Conservation (phyloP, 2,888 invertebrate species). For the Cheilosia pagana region DNA sequence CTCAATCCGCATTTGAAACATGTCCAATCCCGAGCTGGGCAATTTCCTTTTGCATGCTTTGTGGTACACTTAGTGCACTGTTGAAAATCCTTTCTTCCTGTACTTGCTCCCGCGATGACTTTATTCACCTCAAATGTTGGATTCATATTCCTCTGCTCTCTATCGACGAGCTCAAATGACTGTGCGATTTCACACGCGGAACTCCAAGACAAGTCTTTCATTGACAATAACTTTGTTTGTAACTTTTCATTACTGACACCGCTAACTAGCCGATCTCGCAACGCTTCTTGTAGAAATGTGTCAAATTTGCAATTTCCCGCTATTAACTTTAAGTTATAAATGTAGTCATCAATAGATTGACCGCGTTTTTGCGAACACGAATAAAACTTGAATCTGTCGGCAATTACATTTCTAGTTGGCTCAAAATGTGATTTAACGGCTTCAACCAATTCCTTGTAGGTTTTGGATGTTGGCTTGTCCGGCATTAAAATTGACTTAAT, state of each 20-base stretch:
- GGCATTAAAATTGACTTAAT: slow-evolving; percentile 23
- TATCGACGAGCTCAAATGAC: slow-evolving; percentile 27
- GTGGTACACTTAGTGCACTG: slow-evolving; percentile 16
- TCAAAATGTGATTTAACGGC: slow-evolving; percentile 30
- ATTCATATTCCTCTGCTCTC: slow-evolving; percentile 20
- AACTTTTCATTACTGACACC: slow-evolving; percentile 13
- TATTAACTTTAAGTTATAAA: slow-evolving; percentile 24
- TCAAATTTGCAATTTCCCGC: slow-evolving; percentile 17
- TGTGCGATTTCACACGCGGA: slow-evolving; percentile 17
- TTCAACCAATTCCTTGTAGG: slow-evolving; percentile 15
- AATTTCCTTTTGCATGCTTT: slow-evolving; percentile 5
- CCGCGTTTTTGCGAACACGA: slow-evolving; percentile 22
- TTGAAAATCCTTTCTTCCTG: too few species aligned
- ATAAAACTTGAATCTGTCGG: slow-evolving; percentile 26
- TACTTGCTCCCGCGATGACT: background rate
- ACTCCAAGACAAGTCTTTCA: background rate
- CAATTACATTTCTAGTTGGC: slow-evolving; percentile 21
- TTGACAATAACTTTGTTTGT: slow-evolving; percentile 36
- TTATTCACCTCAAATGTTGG: slow-evolving; percentile 4
- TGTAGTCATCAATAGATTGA: slow-evolving; percentile 22
- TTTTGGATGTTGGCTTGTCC: slow-evolving; percentile 6
- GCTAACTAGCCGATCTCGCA: slow-evolving; percentile 33
- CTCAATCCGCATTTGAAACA: slow-evolving; percentile 6
- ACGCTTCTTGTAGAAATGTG: slow-evolving; percentile 16
- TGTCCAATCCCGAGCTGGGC: slow-evolving; percentile 9